Base-by-base conservation (phyloP, 1,140 invertebrate species). In the Drosophila sturtevanti region DNA sequence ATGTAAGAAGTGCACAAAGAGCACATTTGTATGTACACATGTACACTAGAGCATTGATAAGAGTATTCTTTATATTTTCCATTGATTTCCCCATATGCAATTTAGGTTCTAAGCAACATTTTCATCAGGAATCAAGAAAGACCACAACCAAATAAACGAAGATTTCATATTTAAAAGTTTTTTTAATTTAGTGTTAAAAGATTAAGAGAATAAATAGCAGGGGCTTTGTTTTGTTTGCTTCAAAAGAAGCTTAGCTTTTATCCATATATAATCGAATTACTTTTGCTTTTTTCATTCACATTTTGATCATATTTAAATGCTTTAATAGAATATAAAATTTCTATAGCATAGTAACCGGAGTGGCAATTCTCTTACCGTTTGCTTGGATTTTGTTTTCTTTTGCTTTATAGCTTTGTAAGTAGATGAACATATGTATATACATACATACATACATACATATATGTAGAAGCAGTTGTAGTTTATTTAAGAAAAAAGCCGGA, bases 21-120 rank as follows among this genome's bases (percentile, higher is more conserved):
- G 52, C 24, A 64, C 34, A 48, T 35, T 35, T 35, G 34, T 35
- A 35, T 56, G 34, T 44, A 16, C 65, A 52, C 48, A 21, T 5
- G 9, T 5, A 35, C 54, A 65, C 66, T 59, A 56, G 62, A 51
- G 34, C 35, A 63, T 68, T 68, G 52, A 38, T 59, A 35, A 37
- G 63, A 35, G 24, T 24, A 34, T 61, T 38, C 65, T 21, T 35
- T 35, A 56, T 34, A 9, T 9, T 54, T 56, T 18, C 41, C 18
- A 48, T 48, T 48, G 41, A 48, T 48, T 48, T 48, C 41, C 41
- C 41, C 41, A 10, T 48, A 21, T 48, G 41, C 41, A 21, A 21
- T 21, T 48, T 48, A 18, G 1, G 14, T 44, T 44, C 16, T 2
- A 44, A 4, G 5, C 9, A 44, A 44, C 9, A 44, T 44, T 44